Evolutionary conservation across 2,888 invertebrate species (phyloP), one percentile per base, ranked within the genome.

Genomic region (Brachypterus glaber): DNA sequence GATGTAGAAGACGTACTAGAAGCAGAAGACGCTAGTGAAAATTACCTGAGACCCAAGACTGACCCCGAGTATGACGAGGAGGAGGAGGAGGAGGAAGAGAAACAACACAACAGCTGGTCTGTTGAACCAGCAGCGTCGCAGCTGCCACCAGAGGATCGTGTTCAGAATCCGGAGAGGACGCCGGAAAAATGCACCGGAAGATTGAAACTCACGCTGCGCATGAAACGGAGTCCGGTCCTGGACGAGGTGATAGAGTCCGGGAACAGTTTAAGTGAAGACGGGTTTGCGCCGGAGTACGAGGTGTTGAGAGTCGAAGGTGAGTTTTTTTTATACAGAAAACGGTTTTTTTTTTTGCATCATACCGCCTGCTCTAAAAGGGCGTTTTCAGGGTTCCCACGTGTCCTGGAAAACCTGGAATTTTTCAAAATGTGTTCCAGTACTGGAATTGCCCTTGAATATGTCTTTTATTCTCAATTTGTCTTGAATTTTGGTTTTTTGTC

Each of bases 211-310:
- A 89, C 88, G 4, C 64, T 91, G 41, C 76, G 89, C 3, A 85
- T 91, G 74, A 90, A 91, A 61, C 76, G 89, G 17, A 88, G 87
- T 47, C 88, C 88, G 2, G 80, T 86, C 37, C 67, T 87, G 32
- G 89, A 90, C 56, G 88, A 90, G 56, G 78, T 85, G 1, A 79
- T 86, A 55, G 86, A 88, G 59, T 81, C 81, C n/a, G 80, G 82
- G 17, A 79, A 79, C 12, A 79, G 75, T 54, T 62, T 80, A 33
- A 75, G 75, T 51, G 78, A 77, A 47, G 77, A 77, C 45, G 66
- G 63, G 44, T 77, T 75, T 54, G 77, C 77, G 53, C 81, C 83
- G 0, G 87, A 88, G 57, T 89, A 89, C 62, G 89, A 89, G 67
- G 83, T 89, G 37, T 66, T 89, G 56, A 74, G 86, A 44, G 76